Base-by-base conservation (phyloP, 2,888 invertebrate species). In the Protonemura montana region DNA sequence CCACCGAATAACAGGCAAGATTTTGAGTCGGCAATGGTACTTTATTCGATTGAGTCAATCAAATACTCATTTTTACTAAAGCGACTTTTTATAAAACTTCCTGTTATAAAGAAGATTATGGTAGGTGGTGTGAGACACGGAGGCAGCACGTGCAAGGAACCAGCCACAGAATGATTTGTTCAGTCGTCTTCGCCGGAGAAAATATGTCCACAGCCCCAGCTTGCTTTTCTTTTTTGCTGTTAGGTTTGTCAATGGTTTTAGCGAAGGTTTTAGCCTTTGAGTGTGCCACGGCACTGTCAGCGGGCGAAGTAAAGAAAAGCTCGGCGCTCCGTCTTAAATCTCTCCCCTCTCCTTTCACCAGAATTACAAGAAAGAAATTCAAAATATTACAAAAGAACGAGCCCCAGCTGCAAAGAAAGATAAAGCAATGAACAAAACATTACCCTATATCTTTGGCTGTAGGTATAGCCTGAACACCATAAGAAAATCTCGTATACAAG, bases 351-450 rank as follows among this genome's bases (percentile, higher is more conserved):
- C 59, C 13, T 59, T 59, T 59, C 59, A 59, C 59, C 21, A 59
- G 59, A 59, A 16, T 59, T 21, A 21, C 59, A 59, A 59, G 59
- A 59, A 59, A 59, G 59, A 59, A 59, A 59, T 59, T 59, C 16
- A 59, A 59, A 59, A 59, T 21, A 59, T 59, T 59, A 59, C 59
- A 59, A 59, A 59, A 59, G 59, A 59, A 59, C 21, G 21, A 59
- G 59, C 59, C 59, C 59, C 59, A 59, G 59, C 59, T 59, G 59
- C 59, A 59, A 59, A 59, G 59, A 59, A 59, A 59, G 59, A 59
- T 59, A 59, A 59, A 59, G 59, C 59, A 59, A 59, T 59, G 59
- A 59, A 59, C 59, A 59, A 59, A 59, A 59, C 59, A 59, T 59
- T 59, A 59, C 59, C 59, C 59, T 59, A 59, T 59, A 10, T 59